phyloP scores from a whole-genome alignment of 2,888 invertebrate species.

The Caenorhabditis afra region DNA sequence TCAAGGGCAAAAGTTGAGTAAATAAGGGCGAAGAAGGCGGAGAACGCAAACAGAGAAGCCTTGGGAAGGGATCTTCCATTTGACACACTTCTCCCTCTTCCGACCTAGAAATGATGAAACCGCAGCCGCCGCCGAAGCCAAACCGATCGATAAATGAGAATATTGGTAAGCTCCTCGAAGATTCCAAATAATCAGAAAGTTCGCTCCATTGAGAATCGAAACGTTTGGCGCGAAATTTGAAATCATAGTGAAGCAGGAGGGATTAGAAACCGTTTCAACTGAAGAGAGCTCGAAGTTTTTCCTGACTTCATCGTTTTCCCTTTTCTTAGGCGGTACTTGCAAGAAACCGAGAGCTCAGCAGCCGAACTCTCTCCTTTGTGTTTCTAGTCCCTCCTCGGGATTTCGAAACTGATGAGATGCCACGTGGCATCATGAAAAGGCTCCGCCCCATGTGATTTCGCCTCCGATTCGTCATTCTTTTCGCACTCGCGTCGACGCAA shows the following conservation, averaged over 20 bases:
- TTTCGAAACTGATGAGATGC: conserved; percentile 6
- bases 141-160: conserved; percentile 48
- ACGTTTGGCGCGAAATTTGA: neutral
- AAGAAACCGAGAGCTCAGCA: no score
- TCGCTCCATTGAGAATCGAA: neutral
- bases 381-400: neutral
- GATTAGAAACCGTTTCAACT: no score
- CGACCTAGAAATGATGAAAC: conserved; percentile 10
- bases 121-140: conserved; percentile 34
- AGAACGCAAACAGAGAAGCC: conserved; percentile 20
- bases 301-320: no score
- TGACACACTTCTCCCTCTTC: conserved; percentile 5
- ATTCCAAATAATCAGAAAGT: neutral
- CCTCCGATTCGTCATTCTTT: conserved; percentile 23
- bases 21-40: conserved; percentile 10
- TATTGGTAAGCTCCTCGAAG: conserved; percentile 39
- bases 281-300: no score
- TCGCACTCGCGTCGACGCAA: conserved; percentile 7
- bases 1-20: conserved; percentile 33
- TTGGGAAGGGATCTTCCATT: neutral
- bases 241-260: no score
- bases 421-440: neutral
- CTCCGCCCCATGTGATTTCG: no score
- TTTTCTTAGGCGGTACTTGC: no score
- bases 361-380: no score